Evolutionary conservation across 2,113 vertebrate species (phyloP).

Genomic region (Xerus inauris): DNA sequence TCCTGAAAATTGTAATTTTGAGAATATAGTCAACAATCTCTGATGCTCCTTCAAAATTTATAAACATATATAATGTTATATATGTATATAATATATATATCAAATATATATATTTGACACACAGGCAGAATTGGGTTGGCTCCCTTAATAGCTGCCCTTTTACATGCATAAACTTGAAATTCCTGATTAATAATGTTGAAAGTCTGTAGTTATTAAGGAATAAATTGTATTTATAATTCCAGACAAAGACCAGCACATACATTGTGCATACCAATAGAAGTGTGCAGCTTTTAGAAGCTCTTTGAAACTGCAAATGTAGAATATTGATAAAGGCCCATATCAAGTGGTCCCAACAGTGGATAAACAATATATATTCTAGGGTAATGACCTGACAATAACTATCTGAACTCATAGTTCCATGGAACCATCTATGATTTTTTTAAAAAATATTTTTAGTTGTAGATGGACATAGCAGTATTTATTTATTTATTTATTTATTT

Average conservation of each 20-base stretch:
- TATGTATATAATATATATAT: neutral
- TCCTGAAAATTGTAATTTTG: neutral
- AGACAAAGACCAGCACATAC: neutral
- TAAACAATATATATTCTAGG: neutral
- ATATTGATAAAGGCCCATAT: neutral
- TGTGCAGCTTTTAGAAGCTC: neutral
- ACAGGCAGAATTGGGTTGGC: neutral
- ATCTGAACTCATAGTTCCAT: neutral
- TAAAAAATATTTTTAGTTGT: too few species aligned
- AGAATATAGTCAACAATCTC: neutral
- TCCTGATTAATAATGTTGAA: neutral
- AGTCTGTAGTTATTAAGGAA: neutral
- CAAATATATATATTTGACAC: neutral
- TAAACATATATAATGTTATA: neutral
- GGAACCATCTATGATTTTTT: neutral
- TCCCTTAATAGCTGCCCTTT: neutral
- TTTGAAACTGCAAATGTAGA: neutral
- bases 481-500: too few species aligned
- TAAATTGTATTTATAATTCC: neutral
- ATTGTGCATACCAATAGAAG: neutral
- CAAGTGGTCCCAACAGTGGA: neutral
- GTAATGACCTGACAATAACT: neutral
- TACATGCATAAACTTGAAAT: neutral
- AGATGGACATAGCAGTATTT: too few species aligned
- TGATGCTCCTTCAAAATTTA: neutral